Percentiles rank a stretch among this genome's conserved stretches.
These are phyloP conservation scores for Heliconius hewitsoni DNA, from an alignment of 1,140 invertebrate genomes.

Conservation along the genomic window DNA sequence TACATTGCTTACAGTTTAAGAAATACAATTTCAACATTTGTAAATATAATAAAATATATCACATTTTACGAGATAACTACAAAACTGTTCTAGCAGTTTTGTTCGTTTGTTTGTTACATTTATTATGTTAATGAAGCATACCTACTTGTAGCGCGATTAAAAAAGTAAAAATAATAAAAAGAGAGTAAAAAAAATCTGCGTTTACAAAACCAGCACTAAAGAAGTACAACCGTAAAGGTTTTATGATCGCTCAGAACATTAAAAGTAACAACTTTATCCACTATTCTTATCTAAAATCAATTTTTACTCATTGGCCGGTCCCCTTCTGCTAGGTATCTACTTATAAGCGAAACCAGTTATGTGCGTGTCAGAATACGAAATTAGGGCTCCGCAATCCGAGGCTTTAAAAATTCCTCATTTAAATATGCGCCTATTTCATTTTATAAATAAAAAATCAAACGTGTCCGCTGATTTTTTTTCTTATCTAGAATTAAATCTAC, in stretches of 20 bases:
- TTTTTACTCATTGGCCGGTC: slow-evolving; percentile 36
- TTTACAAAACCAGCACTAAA: slow-evolving; percentile 14
- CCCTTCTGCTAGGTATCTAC: slow-evolving; percentile 22
- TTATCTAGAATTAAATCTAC: slow-evolving; percentile 2
- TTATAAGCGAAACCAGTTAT: slow-evolving; percentile 37
- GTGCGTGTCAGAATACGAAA: slow-evolving; percentile 19
- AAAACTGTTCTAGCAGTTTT: neutral
- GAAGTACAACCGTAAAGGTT: slow-evolving; percentile 25
- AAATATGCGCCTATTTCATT: slow-evolving; percentile 9
- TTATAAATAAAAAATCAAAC: slow-evolving; percentile 1
- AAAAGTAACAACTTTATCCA: slow-evolving; percentile 38
- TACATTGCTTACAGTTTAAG: too few species aligned
- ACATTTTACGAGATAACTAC: too few species aligned
- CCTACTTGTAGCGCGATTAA: neutral
- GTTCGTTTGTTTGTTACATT: neutral
- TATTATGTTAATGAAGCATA: slow-evolving; percentile 1
- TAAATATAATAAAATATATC: too few species aligned
- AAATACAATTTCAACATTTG: too few species aligned
- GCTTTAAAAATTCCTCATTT: slow-evolving; percentile 11
- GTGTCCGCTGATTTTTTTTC: slow-evolving; percentile 11
- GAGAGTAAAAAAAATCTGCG: neutral
- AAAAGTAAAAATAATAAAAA: neutral
- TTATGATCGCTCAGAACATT: slow-evolving; percentile 31
- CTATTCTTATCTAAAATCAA: slow-evolving; percentile 38
- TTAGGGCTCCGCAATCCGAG: slow-evolving; percentile 19